Evolutionary conservation across 2,797 vertebrate genomes (phyloP).

Genomic region (Gouania willdenowi): DNA sequence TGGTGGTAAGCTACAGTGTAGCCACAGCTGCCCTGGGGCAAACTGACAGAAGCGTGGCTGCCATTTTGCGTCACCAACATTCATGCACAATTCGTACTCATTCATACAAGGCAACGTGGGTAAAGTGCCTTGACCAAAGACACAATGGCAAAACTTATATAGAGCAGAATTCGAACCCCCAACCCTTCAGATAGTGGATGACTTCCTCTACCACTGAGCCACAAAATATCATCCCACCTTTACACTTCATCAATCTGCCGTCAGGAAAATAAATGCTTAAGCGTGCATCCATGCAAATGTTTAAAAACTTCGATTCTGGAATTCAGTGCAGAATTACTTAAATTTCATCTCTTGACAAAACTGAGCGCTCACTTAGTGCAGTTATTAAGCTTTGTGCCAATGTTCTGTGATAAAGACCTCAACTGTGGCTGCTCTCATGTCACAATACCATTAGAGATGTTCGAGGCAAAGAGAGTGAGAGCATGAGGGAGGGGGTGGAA

Average conservation of each 20-base stretch:
- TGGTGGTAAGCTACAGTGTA: too few relatives aligned
- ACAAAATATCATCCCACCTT: too few relatives aligned
- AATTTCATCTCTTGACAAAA: slow-evolving; percentile 9
- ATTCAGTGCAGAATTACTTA: slow-evolving; percentile 28
- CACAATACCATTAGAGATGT: slow-evolving; percentile 55
- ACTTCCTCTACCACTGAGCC: too few relatives aligned
- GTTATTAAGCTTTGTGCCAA: slow-evolving; percentile 64
- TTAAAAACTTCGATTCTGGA: slow-evolving; percentile 37
- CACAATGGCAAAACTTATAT: too few relatives aligned
- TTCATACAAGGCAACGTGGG: too few relatives aligned
- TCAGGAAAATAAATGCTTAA: slow-evolving; percentile 1
- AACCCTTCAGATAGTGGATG: too few relatives aligned
- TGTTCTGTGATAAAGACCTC: slow-evolving; percentile 67
- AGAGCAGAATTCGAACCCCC: too few relatives aligned
- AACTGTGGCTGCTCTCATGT: slow-evolving; percentile 54
- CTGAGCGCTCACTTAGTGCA: slow-evolving; percentile 30
- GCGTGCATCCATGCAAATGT: slow-evolving; percentile 23
- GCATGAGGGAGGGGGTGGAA: slow-evolving; percentile 41
- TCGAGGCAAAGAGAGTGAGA: slow-evolving; percentile 20
- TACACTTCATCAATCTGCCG: slow-evolving; percentile 12
- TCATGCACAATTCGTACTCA: too few relatives aligned
- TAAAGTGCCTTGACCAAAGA: too few relatives aligned
- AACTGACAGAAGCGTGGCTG: too few relatives aligned
- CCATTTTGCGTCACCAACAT: too few relatives aligned
- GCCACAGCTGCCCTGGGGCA: too few relatives aligned